phyloP scores from a whole-genome alignment of 2,797 vertebrate species.

The Ctenosaura bakeri region DNA sequence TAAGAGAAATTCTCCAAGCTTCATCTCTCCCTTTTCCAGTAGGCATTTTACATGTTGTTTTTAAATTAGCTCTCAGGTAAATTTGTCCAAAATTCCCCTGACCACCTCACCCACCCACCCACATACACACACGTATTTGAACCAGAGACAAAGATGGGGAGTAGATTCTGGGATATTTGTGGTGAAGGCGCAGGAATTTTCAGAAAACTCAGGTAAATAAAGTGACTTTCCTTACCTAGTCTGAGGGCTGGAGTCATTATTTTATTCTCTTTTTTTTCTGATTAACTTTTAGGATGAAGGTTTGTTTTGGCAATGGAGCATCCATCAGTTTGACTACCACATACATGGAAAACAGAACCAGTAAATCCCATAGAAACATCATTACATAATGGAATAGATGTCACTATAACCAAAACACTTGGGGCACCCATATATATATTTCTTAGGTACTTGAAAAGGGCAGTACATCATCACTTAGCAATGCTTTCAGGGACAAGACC shows the following conservation, averaged over 20 bases:
- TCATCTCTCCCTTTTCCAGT: not conserved
- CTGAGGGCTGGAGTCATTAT: not conserved
- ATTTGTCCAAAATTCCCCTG: not conserved
- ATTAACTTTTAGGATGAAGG: not conserved
- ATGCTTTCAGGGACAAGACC: not conserved
- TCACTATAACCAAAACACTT: not conserved
- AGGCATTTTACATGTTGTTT: not conserved
- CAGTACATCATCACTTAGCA: not conserved
- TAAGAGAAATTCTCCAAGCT: not conserved
- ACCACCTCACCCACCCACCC: not conserved
- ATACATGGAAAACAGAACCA: not conserved
- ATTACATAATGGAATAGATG: not conserved
- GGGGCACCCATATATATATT: not conserved
- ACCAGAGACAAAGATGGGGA: not conserved
- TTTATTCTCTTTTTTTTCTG: not conserved
- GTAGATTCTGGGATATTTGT: not conserved
- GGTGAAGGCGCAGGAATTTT: not conserved
- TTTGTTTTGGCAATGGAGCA: not conserved
- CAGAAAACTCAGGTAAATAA: not conserved
- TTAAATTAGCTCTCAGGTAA: not conserved
- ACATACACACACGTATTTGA: not conserved
- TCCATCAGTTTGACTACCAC: no score
- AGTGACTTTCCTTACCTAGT: not conserved
- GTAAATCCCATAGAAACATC: not conserved
- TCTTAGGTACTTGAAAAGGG: no score